These are phyloP conservation scores for Rhorus exstirpatorius DNA, from an alignment of 2,888 invertebrate species.

Conservation along the genomic window DNA sequence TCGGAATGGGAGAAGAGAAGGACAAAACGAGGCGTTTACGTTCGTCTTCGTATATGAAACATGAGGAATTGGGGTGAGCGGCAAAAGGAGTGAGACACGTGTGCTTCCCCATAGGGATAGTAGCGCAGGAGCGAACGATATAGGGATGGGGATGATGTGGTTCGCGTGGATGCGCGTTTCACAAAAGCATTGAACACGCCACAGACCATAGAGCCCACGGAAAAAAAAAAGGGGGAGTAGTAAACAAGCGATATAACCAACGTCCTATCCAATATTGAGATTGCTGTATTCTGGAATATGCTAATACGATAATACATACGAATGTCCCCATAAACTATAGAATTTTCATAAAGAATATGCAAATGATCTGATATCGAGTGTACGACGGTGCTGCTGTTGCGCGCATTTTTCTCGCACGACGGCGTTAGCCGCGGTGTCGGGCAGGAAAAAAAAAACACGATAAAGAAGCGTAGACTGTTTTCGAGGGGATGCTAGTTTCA, in stretches of 20 bases:
- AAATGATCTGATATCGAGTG: constrained; percentile 85
- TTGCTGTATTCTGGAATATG: constrained; percentile 86
- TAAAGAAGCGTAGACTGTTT: constrained; percentile 14
- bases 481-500: constrained; percentile 36
- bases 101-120: constrained; percentile 56
- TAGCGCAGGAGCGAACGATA: constrained; percentile 15
- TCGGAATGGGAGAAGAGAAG: constrained; percentile 72
- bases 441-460: constrained; percentile 35
- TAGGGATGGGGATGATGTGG: constrained; percentile 30
- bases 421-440: constrained; percentile 25
- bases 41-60: constrained; percentile 56
- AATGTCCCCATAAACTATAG: constrained; percentile 86
- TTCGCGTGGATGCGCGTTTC: constrained; percentile 39
- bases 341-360: constrained; percentile 86
- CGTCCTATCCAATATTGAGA: constrained; percentile 85
- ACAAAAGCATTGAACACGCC: constrained; percentile 40
- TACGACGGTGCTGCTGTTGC: constrained; percentile 32
- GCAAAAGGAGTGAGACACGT: constrained; percentile 43
- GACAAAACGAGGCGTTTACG: constrained; percentile 78
- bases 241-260: constrained; percentile 84
- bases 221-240: constrained; percentile 74
- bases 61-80: constrained; percentile 28
- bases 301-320: constrained; percentile 86
- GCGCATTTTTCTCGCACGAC: constrained; percentile 52
- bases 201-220: not conserved